Conservation (phyloP, 2,797 vertebrate species). For the Rhabdophis nuchalis region DNA sequence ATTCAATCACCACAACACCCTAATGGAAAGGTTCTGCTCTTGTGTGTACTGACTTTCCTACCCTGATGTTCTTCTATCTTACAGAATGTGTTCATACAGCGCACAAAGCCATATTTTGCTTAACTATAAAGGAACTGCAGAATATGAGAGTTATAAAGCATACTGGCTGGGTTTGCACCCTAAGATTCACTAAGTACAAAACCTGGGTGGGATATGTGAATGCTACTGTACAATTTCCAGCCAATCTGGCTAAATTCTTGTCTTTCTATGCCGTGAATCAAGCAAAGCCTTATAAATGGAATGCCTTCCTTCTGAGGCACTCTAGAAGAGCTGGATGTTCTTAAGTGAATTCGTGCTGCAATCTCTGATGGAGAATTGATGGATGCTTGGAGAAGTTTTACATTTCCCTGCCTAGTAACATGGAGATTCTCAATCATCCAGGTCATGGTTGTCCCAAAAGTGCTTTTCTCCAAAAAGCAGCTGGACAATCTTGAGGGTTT, state of each 20-base stretch:
- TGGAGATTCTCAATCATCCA: too few relatives aligned
- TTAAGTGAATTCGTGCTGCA: neutral
- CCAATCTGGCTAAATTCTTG: neutral
- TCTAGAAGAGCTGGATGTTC: neutral
- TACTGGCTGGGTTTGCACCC: neutral
- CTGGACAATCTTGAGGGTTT: neutral
- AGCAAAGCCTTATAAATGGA: neutral
- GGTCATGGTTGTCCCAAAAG: neutral
- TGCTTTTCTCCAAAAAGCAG: neutral
- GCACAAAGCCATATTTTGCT: neutral
- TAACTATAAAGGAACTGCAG: neutral
- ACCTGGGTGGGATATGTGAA: neutral
- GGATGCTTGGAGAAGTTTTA: neutral
- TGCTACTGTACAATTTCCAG: neutral
- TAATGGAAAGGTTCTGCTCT: neutral
- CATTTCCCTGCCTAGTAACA: neutral
- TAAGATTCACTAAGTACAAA: neutral
- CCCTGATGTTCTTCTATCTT: neutral
- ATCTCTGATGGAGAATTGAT: neutral
- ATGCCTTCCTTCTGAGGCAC: neutral
- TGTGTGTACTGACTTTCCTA: neutral
- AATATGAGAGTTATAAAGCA: neutral
- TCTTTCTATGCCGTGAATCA: neutral
- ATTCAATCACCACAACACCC: neutral
- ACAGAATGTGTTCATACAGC: neutral